Conservation (phyloP, 1,140 invertebrate species). For the Anadara kagoshimensis region DNA sequence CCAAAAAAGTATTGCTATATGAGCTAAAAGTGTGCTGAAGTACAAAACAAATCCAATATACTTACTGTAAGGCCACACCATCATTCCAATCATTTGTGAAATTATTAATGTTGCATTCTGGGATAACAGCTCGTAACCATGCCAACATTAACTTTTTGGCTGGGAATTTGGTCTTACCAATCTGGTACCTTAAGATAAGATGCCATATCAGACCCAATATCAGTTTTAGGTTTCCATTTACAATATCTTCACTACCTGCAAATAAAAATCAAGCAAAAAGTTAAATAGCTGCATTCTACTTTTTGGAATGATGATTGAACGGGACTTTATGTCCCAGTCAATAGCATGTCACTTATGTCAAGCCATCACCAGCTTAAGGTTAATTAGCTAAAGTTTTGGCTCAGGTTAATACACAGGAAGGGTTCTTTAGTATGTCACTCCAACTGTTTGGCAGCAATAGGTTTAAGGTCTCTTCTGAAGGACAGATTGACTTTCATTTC, state of each 20-base stretch:
- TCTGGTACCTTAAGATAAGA: slow-evolving; percentile 97
- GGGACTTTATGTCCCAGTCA: too few species aligned
- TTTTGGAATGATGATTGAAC: too few species aligned
- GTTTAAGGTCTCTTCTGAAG: too few species aligned
- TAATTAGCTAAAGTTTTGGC: too few species aligned
- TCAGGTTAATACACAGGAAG: too few species aligned
- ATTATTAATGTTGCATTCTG: slow-evolving; percentile 93
- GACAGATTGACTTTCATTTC: too few species aligned
- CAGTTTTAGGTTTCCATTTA: slow-evolving; percentile 97
- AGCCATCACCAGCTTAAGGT: too few species aligned
- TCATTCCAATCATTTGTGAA: slow-evolving; percentile 99
- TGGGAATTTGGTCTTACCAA: slow-evolving; percentile 93
- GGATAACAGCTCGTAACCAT: slow-evolving; percentile 95
- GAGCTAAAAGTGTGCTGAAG: too few species aligned
- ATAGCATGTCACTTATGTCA: too few species aligned
- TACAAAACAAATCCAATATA: slow-evolving; percentile 44
- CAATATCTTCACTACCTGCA: slow-evolving; percentile 97
- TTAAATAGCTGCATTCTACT: neutral
- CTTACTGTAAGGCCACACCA: slow-evolving; percentile 80
- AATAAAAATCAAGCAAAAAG: slow-evolving; percentile 48
- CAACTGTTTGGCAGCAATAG: too few species aligned
- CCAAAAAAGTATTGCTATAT: too few species aligned
- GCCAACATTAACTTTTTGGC: slow-evolving; percentile 98
- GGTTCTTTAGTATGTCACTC: too few species aligned
- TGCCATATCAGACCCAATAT: slow-evolving; percentile 98